Evolutionary conservation across 2,888 invertebrate genomes (phyloP), one percentile per base, ranked within the genome.

Genomic region (Latrodectus elegans): DNA sequence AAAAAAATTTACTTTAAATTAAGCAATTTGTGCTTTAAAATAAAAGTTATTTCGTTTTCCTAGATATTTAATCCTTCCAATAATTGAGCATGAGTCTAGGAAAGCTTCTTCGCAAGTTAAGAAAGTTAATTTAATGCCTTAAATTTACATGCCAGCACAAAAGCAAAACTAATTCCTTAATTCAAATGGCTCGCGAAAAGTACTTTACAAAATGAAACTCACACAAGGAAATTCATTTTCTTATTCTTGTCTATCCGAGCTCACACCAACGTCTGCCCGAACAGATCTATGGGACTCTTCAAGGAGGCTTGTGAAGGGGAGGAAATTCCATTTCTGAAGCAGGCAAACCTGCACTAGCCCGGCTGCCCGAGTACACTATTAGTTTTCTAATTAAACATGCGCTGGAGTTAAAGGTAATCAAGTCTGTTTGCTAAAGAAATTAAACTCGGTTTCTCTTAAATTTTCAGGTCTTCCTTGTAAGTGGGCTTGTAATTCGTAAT

Each of bases 331-430:
- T 26, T 79, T 79, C 26, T 38, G 70, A 22, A 52, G 12, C 53
- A 68, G 22, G 22, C 22, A 22, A 22, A 22, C 22, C 22, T 22
- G 22, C 1, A 22, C 22, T 1, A 22, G 22, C 22, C 1, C 22
- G 22, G 22, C 22, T 22, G 1, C 22, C 22, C 22, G 22, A 22
- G n/a, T 26, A 17, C 64, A 6, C 51, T 82, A 75, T 75, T 70
- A 75, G 67, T 82, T 75, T 68, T 17, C 75, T 82, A 82, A 82
- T 82, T 82, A 82, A 75, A n/a, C 74, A 60, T 38, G 60, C 49
- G 8, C 75, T 51, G n/a, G 67, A 81, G 73, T n/a, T 49, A 67
- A 38, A 67, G 51, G 75, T 82, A 82, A 82, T 82, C 74, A 82
- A 68, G 68, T 38, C 60, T 60, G 75, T 82, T 67, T 75, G 64